These are phyloP conservation scores for Ibycter americanus DNA, from an alignment of 2,797 vertebrate genomes.

Conservation along the genomic window DNA sequence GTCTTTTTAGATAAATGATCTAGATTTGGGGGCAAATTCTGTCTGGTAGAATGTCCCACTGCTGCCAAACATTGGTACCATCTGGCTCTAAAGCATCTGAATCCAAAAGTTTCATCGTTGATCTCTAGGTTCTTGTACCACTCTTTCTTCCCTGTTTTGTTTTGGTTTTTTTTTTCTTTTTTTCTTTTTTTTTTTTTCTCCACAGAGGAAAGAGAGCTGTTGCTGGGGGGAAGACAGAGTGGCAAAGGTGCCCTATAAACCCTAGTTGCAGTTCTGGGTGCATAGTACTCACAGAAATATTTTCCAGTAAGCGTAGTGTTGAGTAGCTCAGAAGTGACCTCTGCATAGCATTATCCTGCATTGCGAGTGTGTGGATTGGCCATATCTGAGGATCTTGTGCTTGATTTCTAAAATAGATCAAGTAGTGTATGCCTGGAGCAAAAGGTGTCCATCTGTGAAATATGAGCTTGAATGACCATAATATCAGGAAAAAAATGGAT, in stretches of 20 bases:
- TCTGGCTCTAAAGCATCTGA: not conserved
- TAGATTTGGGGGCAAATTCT: not conserved
- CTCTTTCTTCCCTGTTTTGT: accelerated
- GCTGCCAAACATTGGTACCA: not conserved
- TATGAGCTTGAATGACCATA: slow-evolving; percentile 64
- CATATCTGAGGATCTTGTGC: slow-evolving; percentile 16
- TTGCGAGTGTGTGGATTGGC: not conserved
- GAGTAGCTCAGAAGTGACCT: slow-evolving; percentile 24
- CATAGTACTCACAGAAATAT: not conserved
- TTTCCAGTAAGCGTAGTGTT: not conserved
- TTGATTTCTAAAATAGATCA: slow-evolving; percentile 65
- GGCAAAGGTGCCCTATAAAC: not conserved
- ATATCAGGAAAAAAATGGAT: slow-evolving; percentile 46
- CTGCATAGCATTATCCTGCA: not conserved
- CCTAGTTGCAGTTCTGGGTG: not conserved
- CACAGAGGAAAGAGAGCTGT: not conserved
- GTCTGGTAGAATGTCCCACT: not conserved
- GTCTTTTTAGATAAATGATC: not conserved
- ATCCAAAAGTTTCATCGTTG: not conserved
- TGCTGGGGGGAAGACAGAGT: not conserved
- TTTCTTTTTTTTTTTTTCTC: too few relatives aligned
- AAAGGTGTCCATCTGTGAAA: slow-evolving; percentile 71
- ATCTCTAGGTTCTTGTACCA: not conserved
- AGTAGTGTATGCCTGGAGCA: slow-evolving; percentile 56
- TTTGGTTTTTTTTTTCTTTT: too few relatives aligned